These are phyloP conservation scores for Nothobranchius furzeri DNA, from an alignment of 2,113 vertebrate species.

Conservation along the genomic window DNA sequence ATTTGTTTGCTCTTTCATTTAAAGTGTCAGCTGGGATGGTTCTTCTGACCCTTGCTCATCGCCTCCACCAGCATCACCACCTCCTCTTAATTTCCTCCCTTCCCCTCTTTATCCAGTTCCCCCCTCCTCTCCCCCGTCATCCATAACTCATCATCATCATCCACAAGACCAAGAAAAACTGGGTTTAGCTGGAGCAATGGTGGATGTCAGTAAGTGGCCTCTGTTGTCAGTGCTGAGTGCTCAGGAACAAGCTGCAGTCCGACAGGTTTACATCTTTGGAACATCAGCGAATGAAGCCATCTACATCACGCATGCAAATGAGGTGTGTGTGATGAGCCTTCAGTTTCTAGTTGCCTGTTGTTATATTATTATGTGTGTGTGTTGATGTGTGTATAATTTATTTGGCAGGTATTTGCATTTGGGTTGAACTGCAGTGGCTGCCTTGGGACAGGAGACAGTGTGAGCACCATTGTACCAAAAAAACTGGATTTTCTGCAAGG, in stretches of 20 bases:
- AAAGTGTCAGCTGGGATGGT: constrained; percentile 53
- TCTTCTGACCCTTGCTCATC: constrained; percentile 30
- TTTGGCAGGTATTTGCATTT: constrained; percentile 87
- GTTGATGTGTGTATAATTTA: neutral
- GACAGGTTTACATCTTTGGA: constrained; percentile 93
- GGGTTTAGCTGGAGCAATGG: constrained; percentile 74
- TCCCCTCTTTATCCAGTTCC: constrained; percentile 14
- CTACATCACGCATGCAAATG: constrained; percentile 87
- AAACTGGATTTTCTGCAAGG: constrained; percentile 88
- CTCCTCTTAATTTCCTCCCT: constrained; percentile 10
- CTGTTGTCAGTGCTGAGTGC: constrained; percentile 88
- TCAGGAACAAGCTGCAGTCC: constrained; percentile 84
- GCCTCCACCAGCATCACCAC: constrained; percentile 23
- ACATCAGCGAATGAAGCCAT: constrained; percentile 90
- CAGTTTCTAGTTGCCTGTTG: neutral
- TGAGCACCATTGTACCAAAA: constrained; percentile 90
- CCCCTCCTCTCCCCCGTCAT: constrained; percentile 10
- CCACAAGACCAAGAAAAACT: neutral
- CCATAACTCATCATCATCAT: constrained; percentile 28
- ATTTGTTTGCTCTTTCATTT: constrained; percentile 5
- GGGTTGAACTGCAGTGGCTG: constrained; percentile 94
- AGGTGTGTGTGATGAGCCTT: constrained; percentile 73
- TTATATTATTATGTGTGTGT: neutral
- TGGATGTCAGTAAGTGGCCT: constrained; percentile 94
- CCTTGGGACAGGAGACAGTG: constrained; percentile 91